A percentile compares a stretch with the other conserved stretches of the same genome.
phyloP scores from a whole-genome alignment of 2,797 vertebrate genomes.

The Molossus alvarezi region DNA sequence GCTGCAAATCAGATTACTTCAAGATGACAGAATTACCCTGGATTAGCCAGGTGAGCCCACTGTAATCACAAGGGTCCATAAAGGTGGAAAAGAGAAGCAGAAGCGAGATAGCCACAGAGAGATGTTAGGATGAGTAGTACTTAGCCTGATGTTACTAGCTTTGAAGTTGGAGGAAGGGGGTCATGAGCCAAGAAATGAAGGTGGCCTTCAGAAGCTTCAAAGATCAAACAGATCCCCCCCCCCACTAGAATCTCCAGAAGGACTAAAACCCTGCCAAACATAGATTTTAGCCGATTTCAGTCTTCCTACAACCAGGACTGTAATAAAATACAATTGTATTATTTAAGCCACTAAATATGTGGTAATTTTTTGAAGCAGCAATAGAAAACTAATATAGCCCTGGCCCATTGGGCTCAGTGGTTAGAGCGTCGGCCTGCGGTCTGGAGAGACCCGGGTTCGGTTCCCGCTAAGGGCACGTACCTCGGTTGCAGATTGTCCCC shows the following conservation, averaged over 20 bases:
- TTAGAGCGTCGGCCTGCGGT: too few species aligned
- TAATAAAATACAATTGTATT: not conserved
- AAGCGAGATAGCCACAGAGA: not conserved
- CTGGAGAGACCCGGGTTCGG: too few species aligned
- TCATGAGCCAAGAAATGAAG: not conserved
- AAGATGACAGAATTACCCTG: too few species aligned
- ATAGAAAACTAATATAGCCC: not conserved
- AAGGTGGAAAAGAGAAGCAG: not conserved
- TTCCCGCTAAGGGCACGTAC: too few species aligned
- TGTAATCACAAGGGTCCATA: not conserved
- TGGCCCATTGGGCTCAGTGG: too few species aligned
- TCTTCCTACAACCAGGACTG: not conserved
- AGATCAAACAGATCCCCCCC: not conserved
- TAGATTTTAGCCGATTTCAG: not conserved
- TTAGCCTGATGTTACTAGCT: slow-evolving; percentile 1
- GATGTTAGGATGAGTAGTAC: not conserved
- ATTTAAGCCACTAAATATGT: slow-evolving; percentile 18
- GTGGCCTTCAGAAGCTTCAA: slow-evolving; percentile 36
- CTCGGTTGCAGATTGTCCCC: too few species aligned
- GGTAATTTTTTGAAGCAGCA: not conserved
- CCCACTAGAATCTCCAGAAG: not conserved
- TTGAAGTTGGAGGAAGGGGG: not conserved
- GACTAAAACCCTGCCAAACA: not conserved
- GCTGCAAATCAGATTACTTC: too few species aligned
- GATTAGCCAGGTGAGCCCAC: too few species aligned